These are phyloP conservation scores for silkworm (Bombyx mori) DNA, from an alignment of 1,140 invertebrate genomes.

Conservation along the genomic window DNA sequence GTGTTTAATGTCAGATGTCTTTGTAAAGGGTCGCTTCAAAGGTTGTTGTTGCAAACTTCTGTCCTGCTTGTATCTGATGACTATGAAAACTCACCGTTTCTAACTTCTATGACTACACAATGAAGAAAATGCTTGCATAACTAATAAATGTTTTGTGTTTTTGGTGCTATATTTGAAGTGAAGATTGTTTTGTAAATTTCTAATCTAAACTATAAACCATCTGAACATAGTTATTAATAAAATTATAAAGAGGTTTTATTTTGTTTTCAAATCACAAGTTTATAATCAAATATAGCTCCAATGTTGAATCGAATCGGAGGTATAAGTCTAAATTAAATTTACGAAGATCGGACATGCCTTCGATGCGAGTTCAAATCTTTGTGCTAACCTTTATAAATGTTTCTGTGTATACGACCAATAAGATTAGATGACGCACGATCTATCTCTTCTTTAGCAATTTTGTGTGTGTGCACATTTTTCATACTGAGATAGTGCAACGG, in stretches of 20 bases:
- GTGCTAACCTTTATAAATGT: slow-evolving; percentile 41
- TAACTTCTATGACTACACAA: slow-evolving; percentile 37
- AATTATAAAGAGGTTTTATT: background rate
- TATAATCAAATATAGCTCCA: slow-evolving; percentile 3
- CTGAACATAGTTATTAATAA: background rate
- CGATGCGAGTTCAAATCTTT: slow-evolving; percentile 21
- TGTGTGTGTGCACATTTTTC: slow-evolving; percentile 21
- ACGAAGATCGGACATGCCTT: no score
- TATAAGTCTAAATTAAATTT: no score
- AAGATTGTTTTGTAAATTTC: background rate
- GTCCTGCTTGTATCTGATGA: slow-evolving; percentile 41
- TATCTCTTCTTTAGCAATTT: slow-evolving; percentile 33
- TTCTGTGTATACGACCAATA: slow-evolving; percentile 49
- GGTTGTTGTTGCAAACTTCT: slow-evolving; percentile 28
- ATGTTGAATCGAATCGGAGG: background rate
- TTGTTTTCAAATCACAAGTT: background rate
- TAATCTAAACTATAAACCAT: slow-evolving; percentile 1
- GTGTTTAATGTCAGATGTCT: background rate
- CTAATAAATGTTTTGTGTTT: slow-evolving; percentile 37
- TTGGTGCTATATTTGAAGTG: slow-evolving; percentile 25
- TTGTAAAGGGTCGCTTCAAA: slow-evolving; percentile 38
- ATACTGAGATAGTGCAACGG: slow-evolving; percentile 29
- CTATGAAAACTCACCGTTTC: slow-evolving; percentile 31
- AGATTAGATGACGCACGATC: slow-evolving; percentile 53
- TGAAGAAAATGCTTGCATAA: slow-evolving; percentile 45